Percentiles rank a stretch among this genome's conserved stretches.
Evolutionary conservation across 2,113 vertebrate genomes (phyloP).

Genomic region (Cynopterus brachyotis): DNA sequence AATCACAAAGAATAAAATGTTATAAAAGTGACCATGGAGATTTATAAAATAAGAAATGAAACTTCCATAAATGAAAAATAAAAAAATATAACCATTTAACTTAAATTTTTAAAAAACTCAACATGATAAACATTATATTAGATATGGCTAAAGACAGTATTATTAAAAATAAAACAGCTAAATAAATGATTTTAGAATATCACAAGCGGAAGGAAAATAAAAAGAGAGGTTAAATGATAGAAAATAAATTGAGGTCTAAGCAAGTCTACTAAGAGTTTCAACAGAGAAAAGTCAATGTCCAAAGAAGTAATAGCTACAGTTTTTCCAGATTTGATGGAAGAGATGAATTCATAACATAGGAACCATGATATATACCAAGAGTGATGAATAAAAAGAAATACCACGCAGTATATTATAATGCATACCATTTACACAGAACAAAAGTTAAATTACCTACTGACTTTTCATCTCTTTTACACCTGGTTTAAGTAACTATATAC

Average conservation of each 20-base stretch:
- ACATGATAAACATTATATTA: not conserved
- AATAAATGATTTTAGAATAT: not conserved
- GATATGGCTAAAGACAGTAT: not conserved
- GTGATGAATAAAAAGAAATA: not conserved
- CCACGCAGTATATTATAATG: not conserved
- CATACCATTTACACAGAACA: not conserved
- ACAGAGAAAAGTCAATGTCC: not conserved
- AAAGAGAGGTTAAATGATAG: not conserved
- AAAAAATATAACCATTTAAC: not conserved
- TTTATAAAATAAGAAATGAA: not conserved
- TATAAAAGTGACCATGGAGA: not conserved
- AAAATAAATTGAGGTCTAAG: not conserved
- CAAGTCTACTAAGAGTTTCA: not conserved
- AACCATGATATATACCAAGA: not conserved
- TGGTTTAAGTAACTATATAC: not conserved
- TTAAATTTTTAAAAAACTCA: not conserved
- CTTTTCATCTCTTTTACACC: not conserved
- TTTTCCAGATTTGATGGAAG: not conserved
- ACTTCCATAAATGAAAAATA: not conserved
- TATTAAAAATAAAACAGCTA: not conserved
- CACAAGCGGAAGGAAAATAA: not conserved
- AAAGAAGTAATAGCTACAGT: not conserved
- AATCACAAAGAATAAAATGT: not conserved
- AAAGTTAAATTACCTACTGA: not conserved
- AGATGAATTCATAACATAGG: not conserved